Conservation (phyloP, 2,113 vertebrate genomes). For the Cyrtonyx montezumae region DNA sequence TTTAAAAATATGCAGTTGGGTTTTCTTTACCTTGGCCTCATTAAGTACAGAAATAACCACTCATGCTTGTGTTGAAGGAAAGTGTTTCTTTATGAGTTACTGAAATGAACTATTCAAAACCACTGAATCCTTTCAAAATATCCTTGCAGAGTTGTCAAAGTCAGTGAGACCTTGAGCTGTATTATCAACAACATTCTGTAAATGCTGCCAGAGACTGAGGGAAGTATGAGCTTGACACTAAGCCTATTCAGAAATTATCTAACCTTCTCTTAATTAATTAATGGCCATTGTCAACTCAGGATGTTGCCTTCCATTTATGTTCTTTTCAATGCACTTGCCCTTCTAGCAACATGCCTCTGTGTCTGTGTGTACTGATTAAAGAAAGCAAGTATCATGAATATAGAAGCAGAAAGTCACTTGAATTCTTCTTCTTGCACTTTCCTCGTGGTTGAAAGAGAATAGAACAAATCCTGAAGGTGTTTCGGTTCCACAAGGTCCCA, state of each 20-base stretch:
- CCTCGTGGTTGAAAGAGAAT: not conserved
- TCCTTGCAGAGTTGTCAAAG: conserved; percentile 24
- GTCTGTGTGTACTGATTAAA: accelerated
- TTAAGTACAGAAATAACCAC: conserved; percentile 9
- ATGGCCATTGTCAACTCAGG: accelerated
- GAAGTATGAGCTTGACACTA: not conserved
- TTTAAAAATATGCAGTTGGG: conserved; percentile 1
- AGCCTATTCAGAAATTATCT: conserved; percentile 4
- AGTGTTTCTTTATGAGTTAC: conserved; percentile 38
- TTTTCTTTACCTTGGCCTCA: conserved; percentile 67
- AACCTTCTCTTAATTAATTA: not conserved
- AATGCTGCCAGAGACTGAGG: not conserved
- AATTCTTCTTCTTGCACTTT: not conserved
- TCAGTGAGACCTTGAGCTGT: not conserved
- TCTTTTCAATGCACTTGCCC: not conserved
- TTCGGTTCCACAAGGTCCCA: not conserved
- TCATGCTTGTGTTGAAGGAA: not conserved
- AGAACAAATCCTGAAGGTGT: not conserved
- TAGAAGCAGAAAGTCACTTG: not conserved
- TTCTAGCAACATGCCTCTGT: not conserved
- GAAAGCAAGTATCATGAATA: not conserved
- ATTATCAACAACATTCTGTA: not conserved
- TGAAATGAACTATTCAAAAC: conserved; percentile 57
- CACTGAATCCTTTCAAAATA: conserved; percentile 45
- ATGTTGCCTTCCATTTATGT: not conserved